Percentiles rank a stretch among this genome's conserved stretches.
Conservation (phyloP, 2,113 vertebrate species). For the Drymodes brunneopygia region DNA sequence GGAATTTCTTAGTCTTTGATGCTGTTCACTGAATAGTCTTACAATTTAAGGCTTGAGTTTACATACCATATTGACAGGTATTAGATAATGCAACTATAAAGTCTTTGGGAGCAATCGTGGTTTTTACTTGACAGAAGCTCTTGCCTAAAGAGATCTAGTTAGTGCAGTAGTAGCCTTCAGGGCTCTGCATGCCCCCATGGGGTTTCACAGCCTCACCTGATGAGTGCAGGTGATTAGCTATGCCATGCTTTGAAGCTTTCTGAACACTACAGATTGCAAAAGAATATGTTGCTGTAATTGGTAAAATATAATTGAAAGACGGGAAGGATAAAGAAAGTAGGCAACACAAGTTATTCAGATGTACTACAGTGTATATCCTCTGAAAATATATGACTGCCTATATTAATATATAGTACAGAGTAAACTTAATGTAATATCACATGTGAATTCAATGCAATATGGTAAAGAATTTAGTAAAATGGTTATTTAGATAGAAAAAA, state of each 20-base stretch:
- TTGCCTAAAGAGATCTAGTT: background rate
- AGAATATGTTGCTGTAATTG: background rate
- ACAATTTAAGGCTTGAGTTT: background rate
- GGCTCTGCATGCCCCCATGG: fast-evolving
- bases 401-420: background rate
- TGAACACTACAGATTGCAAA: background rate
- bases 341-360: background rate
- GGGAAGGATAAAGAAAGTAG: background rate
- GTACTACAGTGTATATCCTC: background rate
- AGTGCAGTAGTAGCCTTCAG: background rate
- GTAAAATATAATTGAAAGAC: background rate
- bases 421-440: background rate
- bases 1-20: background rate
- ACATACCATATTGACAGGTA: background rate
- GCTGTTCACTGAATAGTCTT: background rate
- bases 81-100: background rate
- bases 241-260: background rate
- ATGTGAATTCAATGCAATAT: background rate
- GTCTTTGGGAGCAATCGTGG: background rate
- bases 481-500: background rate
- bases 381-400: background rate
- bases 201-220: background rate
- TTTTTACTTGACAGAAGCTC: background rate
- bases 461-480: background rate
- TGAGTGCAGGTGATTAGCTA: background rate